phyloP scores from a whole-genome alignment of 2,113 vertebrate genomes.

The Silurus glanis region DNA sequence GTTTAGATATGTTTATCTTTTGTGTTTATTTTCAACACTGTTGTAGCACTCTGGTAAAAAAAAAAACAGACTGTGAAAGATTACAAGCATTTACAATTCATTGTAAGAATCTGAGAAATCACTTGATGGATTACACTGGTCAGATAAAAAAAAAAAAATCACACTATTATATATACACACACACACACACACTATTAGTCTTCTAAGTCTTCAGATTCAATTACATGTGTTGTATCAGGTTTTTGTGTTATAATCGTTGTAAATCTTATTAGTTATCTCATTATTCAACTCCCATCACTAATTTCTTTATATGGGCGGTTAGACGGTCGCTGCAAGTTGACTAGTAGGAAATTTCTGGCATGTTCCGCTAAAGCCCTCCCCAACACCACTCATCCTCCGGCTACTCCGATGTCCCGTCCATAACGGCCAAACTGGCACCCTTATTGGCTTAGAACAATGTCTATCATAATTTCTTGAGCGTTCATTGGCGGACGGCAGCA shows the following conservation, averaged over 20 bases:
- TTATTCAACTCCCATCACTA: no score
- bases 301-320: neutral
- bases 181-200: neutral
- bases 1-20: neutral
- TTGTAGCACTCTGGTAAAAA: neutral
- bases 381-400: neutral
- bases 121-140: neutral
- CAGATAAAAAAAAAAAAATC: neutral
- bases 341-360: conserved; percentile 37
- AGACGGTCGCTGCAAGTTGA: neutral
- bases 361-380: conserved; percentile 11
- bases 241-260: neutral
- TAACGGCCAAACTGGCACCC: neutral
- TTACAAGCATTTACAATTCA: no score
- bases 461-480: conserved; percentile 4
- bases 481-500: conserved; percentile 58
- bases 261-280: neutral
- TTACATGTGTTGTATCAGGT: neutral
- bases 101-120: neutral
- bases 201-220: neutral
- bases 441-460: conserved; percentile 52
- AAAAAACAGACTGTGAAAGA: no score
- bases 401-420: neutral
- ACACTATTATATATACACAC: no score
- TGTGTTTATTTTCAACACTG: neutral